Evolutionary conservation across 2,797 vertebrate genomes (phyloP).

Genomic region (Capromys pilorides): DNA sequence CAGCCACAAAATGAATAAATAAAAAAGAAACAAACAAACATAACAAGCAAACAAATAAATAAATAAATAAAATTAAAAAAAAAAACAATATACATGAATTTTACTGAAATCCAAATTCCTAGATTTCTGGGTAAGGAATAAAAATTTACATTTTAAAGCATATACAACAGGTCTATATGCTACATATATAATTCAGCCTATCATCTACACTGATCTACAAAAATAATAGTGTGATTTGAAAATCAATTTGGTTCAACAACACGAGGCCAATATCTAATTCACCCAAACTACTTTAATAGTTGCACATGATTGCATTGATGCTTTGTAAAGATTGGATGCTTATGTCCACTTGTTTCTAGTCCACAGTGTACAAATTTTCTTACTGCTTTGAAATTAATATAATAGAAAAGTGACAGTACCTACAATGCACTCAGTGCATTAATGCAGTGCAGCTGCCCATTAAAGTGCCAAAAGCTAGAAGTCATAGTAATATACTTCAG

Average conservation of each 20-base stretch:
- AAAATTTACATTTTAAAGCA: conserved; percentile 37
- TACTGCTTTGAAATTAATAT: conserved; percentile 48
- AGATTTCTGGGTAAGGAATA: conserved; percentile 14
- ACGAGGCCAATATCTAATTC: conserved; percentile 28
- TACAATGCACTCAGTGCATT: neutral
- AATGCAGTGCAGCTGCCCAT: neutral
- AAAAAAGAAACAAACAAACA: too few species aligned
- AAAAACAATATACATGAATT: conserved; percentile 8
- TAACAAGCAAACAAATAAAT: too few species aligned
- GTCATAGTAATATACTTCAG: neutral
- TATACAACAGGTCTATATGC: neutral
- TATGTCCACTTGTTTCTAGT: neutral
- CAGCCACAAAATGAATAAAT: too few species aligned
- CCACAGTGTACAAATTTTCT: neutral
- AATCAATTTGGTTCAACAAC: conserved; percentile 33
- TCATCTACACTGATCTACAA: neutral
- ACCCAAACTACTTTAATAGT: conserved; percentile 34
- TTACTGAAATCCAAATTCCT: neutral
- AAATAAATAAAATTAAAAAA: too few species aligned
- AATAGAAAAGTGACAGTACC: neutral
- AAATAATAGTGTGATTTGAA: conserved; percentile 27
- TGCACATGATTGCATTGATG: conserved; percentile 13
- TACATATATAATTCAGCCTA: conserved; percentile 8
- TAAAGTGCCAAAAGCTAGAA: neutral
- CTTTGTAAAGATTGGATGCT: conserved; percentile 33